These are phyloP conservation scores for Tinamus guttatus DNA, from an alignment of 2,113 vertebrate genomes.

Conservation along the genomic window DNA sequence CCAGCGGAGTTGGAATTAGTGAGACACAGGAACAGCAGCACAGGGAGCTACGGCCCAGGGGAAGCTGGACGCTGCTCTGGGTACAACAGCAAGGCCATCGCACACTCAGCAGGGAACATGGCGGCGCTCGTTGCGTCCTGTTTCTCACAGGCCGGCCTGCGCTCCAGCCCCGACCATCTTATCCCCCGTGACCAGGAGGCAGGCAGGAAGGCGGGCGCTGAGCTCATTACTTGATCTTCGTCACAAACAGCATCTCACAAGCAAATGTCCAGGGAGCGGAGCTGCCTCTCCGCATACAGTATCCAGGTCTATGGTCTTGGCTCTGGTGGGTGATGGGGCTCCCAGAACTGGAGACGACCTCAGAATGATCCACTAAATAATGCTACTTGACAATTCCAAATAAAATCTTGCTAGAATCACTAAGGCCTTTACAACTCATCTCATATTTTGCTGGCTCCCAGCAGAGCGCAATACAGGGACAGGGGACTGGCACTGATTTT, in stretches of 20 bases:
- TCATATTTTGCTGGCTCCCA: not conserved
- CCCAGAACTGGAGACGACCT: not conserved
- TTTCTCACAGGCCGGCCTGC: not conserved
- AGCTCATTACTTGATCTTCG: not conserved
- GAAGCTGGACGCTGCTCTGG: not conserved
- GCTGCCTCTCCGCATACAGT: not conserved
- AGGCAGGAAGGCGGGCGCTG: not conserved
- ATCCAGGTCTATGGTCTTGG: not conserved
- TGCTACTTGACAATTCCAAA: not conserved
- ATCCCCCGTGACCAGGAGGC: rapidly evolving
- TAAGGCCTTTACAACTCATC: not conserved
- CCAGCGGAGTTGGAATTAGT: not conserved
- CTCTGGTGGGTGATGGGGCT: not conserved
- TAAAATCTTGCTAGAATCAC: not conserved
- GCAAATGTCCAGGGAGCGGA: not conserved
- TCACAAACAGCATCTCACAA: not conserved
- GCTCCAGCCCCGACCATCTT: not conserved
- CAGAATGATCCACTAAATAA: not conserved
- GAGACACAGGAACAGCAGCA: rapidly evolving
- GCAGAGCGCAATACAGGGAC: not conserved
- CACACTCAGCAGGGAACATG: not conserved
- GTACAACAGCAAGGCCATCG: not conserved
- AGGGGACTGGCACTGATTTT: not conserved
- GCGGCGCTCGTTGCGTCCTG: not conserved
- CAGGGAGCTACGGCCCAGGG: not conserved